phyloP scores from a whole-genome alignment of 2,888 invertebrate species.

The Mechanitis messenoides region DNA sequence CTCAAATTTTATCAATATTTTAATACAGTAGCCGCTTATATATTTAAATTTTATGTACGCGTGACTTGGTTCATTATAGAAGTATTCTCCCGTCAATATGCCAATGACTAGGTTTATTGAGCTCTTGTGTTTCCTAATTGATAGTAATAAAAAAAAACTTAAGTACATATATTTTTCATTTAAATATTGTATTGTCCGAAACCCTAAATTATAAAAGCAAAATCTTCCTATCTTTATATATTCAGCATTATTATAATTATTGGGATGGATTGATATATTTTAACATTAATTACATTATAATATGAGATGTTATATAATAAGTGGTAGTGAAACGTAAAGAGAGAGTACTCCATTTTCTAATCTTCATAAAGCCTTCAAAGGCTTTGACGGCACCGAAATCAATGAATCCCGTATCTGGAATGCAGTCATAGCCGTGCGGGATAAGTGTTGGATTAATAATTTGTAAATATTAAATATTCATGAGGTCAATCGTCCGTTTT shows the following conservation, averaged over 20 bases:
- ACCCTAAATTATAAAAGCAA: too few relatives aligned
- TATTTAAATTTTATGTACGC: conserved; percentile 71
- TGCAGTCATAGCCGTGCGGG: conserved; percentile 44
- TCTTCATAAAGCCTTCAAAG: conserved; percentile 65
- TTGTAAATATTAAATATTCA: conserved; percentile 76
- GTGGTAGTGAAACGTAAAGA: conserved; percentile 24
- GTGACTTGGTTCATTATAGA: conserved; percentile 67
- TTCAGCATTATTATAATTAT: too few relatives aligned
- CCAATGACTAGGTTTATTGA: conserved; percentile 34
- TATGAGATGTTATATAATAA: not conserved
- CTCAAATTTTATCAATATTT: conserved; percentile 73
- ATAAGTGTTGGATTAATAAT: conserved; percentile 74
- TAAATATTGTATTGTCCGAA: too few relatives aligned
- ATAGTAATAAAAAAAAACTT: too few relatives aligned
- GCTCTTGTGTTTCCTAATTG: too few relatives aligned
- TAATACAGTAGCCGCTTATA: conserved; percentile 71
- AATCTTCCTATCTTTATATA: too few relatives aligned
- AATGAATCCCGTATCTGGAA: conserved; percentile 49
- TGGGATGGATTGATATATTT: not conserved
- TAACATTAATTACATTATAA: not conserved
- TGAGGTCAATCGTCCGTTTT: conserved; percentile 72
- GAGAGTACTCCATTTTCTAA: conserved; percentile 60
- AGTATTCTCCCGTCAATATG: conserved; percentile 49
- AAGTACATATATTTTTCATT: too few relatives aligned
- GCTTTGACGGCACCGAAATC: conserved; percentile 53